Evolutionary conservation across 2,113 vertebrate genomes (phyloP).

Genomic region (Jaculus jaculus): DNA sequence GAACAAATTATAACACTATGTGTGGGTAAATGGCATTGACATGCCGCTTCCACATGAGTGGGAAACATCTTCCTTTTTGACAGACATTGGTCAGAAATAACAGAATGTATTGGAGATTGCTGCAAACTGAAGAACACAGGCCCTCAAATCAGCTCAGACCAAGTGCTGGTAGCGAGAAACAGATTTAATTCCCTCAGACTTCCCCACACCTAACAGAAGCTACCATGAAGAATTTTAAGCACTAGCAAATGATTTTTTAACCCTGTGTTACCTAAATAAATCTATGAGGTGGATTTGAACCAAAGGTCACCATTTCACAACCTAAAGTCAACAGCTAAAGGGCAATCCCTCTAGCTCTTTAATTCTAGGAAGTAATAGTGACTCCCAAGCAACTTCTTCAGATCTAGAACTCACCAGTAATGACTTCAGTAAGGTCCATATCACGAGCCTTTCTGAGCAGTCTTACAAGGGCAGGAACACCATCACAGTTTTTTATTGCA

Average conservation of each 20-base stretch:
- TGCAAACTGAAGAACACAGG: neutral
- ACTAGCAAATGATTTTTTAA: conserved; percentile 20
- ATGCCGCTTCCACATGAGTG: neutral
- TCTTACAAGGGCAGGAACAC: conserved; percentile 91
- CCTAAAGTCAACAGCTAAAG: conserved; percentile 8
- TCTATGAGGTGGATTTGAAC: neutral
- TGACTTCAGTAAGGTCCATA: conserved; percentile 94
- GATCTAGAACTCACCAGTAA: conserved; percentile 90
- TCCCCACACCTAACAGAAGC: neutral
- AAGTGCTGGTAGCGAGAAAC: neutral
- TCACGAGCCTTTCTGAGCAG: conserved; percentile 93
- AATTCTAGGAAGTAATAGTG: neutral
- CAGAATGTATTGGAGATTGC: neutral
- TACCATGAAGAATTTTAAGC: conserved; percentile 13
- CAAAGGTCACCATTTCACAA: neutral
- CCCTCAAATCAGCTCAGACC: neutral
- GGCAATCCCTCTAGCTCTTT: neutral
- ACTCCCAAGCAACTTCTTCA: neutral
- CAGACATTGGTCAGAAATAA: neutral
- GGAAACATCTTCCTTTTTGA: neutral
- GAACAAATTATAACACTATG: neutral
- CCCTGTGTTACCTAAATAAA: neutral
- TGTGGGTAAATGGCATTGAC: neutral
- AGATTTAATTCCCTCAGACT: neutral
- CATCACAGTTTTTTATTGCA: conserved; percentile 98